Percentiles rank a stretch among this genome's conserved stretches.
Conservation (phyloP, 2,888 invertebrate species). For the Heliconius cydno region DNA sequence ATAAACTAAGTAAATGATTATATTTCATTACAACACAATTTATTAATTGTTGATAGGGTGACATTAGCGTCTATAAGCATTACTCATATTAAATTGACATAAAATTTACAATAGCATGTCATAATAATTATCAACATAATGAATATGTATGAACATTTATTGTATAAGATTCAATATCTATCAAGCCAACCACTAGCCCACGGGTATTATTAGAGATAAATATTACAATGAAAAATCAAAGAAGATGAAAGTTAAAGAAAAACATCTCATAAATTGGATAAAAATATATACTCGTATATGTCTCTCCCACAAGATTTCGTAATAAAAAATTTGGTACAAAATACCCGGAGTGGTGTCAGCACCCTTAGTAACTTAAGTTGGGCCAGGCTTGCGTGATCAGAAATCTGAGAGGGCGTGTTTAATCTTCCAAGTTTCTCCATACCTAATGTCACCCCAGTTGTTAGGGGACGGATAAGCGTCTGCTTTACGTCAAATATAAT, state of each 20-base stretch:
- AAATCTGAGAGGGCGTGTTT: slow-evolving; percentile 47
- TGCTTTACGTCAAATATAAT: slow-evolving; percentile 13
- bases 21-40: not conserved
- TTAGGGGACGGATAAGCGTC: slow-evolving; percentile 41
- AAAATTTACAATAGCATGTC: not conserved
- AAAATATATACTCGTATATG: not conserved
- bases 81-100: not conserved
- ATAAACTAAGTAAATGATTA: no score
- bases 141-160: no score
- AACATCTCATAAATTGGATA: not conserved
- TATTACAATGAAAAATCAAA: no score
- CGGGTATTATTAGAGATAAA: no score
- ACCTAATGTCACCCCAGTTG: slow-evolving; percentile 41
- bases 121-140: no score
- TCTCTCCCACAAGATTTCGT: slow-evolving; percentile 25
- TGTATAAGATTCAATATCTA: no score
- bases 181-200: no score
- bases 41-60: not conserved
- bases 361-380: slow-evolving; percentile 38
- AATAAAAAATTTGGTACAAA: slow-evolving; percentile 39
- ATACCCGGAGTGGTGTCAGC: slow-evolving; percentile 36
- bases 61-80: not conserved
- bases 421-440: slow-evolving; percentile 46
- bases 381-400: slow-evolving; percentile 48
- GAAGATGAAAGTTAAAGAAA: no score